These are phyloP conservation scores for Hipparchia sbordonii DNA, from an alignment of 2,888 invertebrate species.

Conservation along the genomic window DNA sequence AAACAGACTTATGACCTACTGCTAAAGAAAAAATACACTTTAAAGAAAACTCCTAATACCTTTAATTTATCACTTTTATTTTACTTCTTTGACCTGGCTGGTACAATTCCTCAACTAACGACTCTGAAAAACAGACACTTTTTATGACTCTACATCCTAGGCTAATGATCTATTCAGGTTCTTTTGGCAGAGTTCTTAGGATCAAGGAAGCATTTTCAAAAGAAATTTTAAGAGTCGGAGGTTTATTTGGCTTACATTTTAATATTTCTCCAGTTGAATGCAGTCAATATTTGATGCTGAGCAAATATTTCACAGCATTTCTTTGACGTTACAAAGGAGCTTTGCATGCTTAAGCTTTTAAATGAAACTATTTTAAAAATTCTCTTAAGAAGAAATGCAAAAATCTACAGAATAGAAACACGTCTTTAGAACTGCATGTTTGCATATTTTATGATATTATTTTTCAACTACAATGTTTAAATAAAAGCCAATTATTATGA, in stretches of 20 bases:
- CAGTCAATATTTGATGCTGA: constrained; percentile 17
- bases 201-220: background rate
- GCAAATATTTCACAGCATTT: constrained; percentile 30
- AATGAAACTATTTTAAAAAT: constrained; percentile 34
- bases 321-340: constrained; percentile 27
- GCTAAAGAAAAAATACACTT: no score
- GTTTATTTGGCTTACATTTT: constrained; percentile 22
- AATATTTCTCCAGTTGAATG: constrained; percentile 30
- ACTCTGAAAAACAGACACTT: no score
- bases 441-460: background rate
- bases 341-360: constrained; percentile 11
- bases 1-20: no score
- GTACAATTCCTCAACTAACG: no score
- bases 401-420: background rate
- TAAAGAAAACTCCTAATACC: no score
- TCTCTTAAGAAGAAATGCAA: background rate
- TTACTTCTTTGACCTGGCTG: no score
- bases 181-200: background rate
- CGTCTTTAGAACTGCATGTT: background rate
- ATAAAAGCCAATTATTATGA: no score
- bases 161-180: background rate
- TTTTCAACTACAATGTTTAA: no score
- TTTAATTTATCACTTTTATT: no score
- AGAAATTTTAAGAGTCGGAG: background rate
- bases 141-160: background rate